A percentile compares a stretch with the other conserved stretches of the same genome.
Evolutionary conservation across 2,888 invertebrate species (phyloP).

Genomic region (Hedya salicella): DNA sequence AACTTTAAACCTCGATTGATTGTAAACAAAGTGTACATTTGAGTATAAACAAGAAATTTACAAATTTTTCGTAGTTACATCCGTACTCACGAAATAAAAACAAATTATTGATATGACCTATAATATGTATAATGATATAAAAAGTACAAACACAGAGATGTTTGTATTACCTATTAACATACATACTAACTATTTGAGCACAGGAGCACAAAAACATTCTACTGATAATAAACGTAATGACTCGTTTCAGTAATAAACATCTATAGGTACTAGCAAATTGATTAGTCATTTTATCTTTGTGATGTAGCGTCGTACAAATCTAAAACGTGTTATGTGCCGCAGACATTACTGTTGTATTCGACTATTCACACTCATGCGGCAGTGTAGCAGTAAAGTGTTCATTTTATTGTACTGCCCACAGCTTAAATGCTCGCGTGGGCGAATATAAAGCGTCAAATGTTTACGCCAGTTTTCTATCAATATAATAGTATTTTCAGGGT

Average conservation of each 20-base stretch:
- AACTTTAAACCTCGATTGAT: too few species aligned
- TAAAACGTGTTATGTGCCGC: background rate
- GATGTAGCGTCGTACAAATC: background rate
- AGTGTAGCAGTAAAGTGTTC: background rate
- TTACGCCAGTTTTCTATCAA: background rate
- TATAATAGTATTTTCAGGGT: background rate
- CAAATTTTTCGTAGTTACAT: too few species aligned
- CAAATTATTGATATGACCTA: too few species aligned
- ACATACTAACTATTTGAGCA: too few species aligned
- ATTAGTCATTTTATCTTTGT: background rate
- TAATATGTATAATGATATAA: too few species aligned
- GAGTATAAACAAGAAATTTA: too few species aligned
- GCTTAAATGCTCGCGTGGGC: background rate
- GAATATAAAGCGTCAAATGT: background rate
- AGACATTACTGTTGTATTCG: background rate
- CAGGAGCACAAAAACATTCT: background rate
- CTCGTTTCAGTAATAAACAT: background rate
- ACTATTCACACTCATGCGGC: background rate
- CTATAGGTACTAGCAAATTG: background rate
- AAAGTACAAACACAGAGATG: too few species aligned
- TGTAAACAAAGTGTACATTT: too few species aligned
- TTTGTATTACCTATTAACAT: too few species aligned
- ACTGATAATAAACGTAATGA: background rate
- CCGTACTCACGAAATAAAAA: too few species aligned
- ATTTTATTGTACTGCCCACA: background rate